Base-by-base conservation (phyloP, 2,888 invertebrate genomes). In the Clitarchus hookeri region DNA sequence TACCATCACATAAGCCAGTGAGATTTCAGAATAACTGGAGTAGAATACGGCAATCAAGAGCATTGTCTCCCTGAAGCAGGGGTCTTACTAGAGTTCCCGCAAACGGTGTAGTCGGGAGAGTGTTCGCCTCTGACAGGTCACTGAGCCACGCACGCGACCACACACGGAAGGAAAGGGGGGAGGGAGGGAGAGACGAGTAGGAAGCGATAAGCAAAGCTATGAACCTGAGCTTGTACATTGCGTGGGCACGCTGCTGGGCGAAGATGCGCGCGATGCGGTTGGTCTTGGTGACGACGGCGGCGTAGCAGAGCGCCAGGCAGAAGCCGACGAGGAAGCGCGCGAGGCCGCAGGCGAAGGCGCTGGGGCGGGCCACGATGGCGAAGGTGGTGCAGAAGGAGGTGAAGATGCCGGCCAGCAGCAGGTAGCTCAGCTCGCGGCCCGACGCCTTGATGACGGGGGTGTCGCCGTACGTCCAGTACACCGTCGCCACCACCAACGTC, bases 361-460 rank as follows among this genome's bases (percentile, higher is more conserved):
- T 91, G 0, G 94, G 93, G 78, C 92, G 91, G 1, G 93, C 91
- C 23, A 93, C 92, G 85, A 93, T 91, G 25, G 93, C 91, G 88
- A 93, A 93, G 0, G 93, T 93, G 88, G 93, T 92, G 6, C 91
- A 89, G 89, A 93, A 93, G 6, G 93, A 93, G 13, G 92, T 90
- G 65, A 93, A 90, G 78, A 92, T 92, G 4, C 93, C 93, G 44
- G 91, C 87, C 23, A 94, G 90, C 44, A 93, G 89, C 1, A 93
- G 90, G 83, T 91, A 92, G 85, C 93, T 93, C 16, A 93, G 90
- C 88, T 94, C 93, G 44, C 93, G 91, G 1, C 93, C 93, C 0
- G 93, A 92, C 0, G 93, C 93, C 88, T 93, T 93, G 88, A 94
- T 93, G 85, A 94, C 91, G 1, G 93, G 93, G 0, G 94, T 94